phyloP scores from a whole-genome alignment of 1,140 invertebrate species.

The Nebria ingens region DNA sequence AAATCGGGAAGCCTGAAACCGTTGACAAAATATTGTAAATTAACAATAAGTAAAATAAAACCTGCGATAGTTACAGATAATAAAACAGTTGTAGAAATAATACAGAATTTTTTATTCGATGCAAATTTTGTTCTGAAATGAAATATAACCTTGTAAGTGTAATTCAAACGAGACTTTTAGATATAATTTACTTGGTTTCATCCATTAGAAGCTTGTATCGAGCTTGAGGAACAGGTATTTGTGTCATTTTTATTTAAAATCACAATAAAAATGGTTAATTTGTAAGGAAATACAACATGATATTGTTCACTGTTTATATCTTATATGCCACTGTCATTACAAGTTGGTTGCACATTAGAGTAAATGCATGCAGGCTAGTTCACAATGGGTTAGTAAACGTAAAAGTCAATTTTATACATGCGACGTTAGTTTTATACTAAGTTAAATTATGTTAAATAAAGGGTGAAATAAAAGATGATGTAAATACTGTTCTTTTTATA shows the following conservation, averaged over 20 bases:
- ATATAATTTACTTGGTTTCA: constrained; percentile 6
- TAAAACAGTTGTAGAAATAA: constrained; percentile 14
- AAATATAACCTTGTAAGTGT: constrained; percentile 10
- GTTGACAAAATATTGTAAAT: not conserved
- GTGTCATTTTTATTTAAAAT: constrained; percentile 7
- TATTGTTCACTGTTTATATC: not conserved
- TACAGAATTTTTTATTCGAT: constrained; percentile 15
- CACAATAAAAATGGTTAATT: not conserved
- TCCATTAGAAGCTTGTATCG: constrained; percentile 14
- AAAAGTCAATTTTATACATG: too few relatives aligned
- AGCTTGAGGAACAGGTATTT: constrained; percentile 15
- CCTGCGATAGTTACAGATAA: constrained; percentile 11
- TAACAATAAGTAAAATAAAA: constrained; percentile 4
- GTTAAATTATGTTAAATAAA: too few relatives aligned
- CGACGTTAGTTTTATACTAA: too few relatives aligned
- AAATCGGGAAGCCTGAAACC: not conserved
- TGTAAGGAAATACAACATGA: not conserved
- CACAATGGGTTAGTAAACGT: too few relatives aligned
- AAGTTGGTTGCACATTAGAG: not conserved
- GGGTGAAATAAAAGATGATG: not conserved
- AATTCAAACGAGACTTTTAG: not conserved
- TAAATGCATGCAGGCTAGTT: too few relatives aligned
- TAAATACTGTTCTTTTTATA: constrained; percentile 9
- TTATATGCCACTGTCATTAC: not conserved
- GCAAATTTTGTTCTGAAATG: constrained; percentile 15